Evolutionary conservation across 2,113 vertebrate species (phyloP), one percentile per base, ranked within the genome.

Genomic region (Rhinolophus ferrumequinum): DNA sequence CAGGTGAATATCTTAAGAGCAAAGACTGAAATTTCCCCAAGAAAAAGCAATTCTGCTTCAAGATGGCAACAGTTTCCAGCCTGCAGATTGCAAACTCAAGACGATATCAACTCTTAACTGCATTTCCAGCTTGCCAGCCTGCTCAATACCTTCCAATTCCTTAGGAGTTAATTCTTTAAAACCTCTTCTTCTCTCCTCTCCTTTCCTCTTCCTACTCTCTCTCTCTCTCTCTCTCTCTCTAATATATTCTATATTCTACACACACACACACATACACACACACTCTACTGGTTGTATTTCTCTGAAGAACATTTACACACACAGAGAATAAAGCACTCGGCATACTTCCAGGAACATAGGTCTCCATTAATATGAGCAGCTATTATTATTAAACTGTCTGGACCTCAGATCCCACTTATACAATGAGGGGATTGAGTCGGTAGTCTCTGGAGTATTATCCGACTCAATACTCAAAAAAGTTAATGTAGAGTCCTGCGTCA

Each of bases 401-500:
- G 15, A 47, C 77, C 41, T 28, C 30, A 47, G 33, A 19, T 81
- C 35, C 28, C 58, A 84, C 52, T 88, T 86, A 69, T 19, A 80
- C 6, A 44, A 11, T 44, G 8, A 90, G 30, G n/a, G 19, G 8
- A 1, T 82, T 52, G 72, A 96, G 18, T 72, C 58, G 41, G 33
- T 84, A 44, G 88, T 85, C 76, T 96, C 52, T 54, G 14, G n/a
- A n/a, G 2, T 95, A 67, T 80, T 88, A 85, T 70, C 28, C 28
- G 84, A 41, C 82, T 77, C 60, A 54, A 83, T 73, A 89, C 35
- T 90, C 10, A 81, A n/a, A 95, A 85, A 93, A 64, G 26, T 91
- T 47, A 94, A 66, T 75, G 54, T 73, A 70, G 38, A 96, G 22
- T 50, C 60, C 69, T 93, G 33, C 15, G 33, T 76, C 28, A 84